These are phyloP conservation scores for Paramisgurnus dabryanus DNA, from an alignment of 2,113 vertebrate species.

Conservation along the genomic window DNA sequence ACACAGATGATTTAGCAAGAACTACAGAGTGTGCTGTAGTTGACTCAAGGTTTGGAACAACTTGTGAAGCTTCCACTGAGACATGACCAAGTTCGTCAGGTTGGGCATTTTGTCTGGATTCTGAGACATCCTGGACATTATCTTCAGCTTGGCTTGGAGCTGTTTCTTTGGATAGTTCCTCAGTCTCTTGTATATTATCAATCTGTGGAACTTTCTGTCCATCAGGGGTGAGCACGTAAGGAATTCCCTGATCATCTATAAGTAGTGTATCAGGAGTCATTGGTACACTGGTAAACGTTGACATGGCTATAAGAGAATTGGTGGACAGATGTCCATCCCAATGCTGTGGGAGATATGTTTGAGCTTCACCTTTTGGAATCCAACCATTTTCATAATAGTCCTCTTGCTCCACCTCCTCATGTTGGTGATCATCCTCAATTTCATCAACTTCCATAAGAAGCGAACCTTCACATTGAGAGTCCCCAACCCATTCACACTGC, in stretches of 20 bases:
- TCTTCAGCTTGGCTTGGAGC: slow-evolving; percentile 39
- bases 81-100: neutral
- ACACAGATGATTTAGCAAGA: slow-evolving; percentile 44
- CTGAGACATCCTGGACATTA: slow-evolving; percentile 21
- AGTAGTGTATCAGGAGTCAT: slow-evolving; percentile 69
- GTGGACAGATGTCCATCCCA: slow-evolving; percentile 52
- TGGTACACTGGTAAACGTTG: slow-evolving; percentile 39
- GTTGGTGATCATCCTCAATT: slow-evolving; percentile 70
- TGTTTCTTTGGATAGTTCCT: slow-evolving; percentile 34
- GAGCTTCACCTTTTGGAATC: neutral
- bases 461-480: slow-evolving; percentile 63
- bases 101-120: slow-evolving; percentile 3
- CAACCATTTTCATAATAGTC: slow-evolving; percentile 38
- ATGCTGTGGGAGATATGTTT: slow-evolving; percentile 26
- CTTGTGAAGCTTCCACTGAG: slow-evolving; percentile 44
- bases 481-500: slow-evolving; percentile 56
- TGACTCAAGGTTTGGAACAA: slow-evolving; percentile 19
- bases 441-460: slow-evolving; percentile 80
- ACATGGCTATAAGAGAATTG: slow-evolving; percentile 55
- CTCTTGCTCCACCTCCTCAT: slow-evolving; percentile 70
- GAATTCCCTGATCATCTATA: slow-evolving; percentile 78
- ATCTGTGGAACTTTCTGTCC: slow-evolving; percentile 75
- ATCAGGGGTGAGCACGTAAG: slow-evolving; percentile 72
- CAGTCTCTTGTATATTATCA: slow-evolving; percentile 48
- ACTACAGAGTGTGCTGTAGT: slow-evolving; percentile 20